Evolutionary conservation across 2,888 invertebrate species (phyloP).

Genomic region (Thera obeliscata): DNA sequence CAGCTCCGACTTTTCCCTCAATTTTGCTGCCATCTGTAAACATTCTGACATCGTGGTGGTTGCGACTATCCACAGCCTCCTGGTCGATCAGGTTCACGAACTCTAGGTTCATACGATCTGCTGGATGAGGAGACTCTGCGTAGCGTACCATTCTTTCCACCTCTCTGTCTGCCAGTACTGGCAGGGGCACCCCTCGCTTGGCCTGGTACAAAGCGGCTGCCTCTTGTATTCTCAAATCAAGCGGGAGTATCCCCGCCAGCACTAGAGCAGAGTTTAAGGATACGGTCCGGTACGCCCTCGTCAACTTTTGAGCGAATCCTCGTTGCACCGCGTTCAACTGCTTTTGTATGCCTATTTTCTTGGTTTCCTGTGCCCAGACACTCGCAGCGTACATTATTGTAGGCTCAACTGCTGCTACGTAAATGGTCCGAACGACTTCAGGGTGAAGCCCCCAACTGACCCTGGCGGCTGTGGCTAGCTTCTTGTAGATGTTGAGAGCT

Average conservation of each 20-base stretch:
- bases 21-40: conserved; percentile 29
- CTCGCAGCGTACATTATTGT: conserved; percentile 7
- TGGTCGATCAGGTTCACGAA: conserved; percentile 20
- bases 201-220: conserved; percentile 2
- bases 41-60: not conserved
- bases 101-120: not conserved
- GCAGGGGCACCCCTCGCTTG: conserved; percentile 3
- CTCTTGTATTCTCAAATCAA: conserved; percentile 24
- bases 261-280: conserved; percentile 18
- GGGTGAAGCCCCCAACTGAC: conserved; percentile 10
- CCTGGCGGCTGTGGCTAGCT: not conserved
- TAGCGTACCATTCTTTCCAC: not conserved
- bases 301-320: conserved; percentile 4
- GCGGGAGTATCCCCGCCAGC: conserved; percentile 23
- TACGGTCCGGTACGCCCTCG: conserved; percentile 4
- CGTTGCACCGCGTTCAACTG: conserved; percentile 3
- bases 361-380: conserved; percentile 2
- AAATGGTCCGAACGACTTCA: conserved; percentile 1
- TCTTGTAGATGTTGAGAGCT: no score
- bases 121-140: conserved; percentile 13
- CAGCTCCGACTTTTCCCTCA: conserved; percentile 22
- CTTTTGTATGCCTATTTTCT: conserved; percentile 7
- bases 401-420: conserved; percentile 7
- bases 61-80: not conserved
- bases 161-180: conserved; percentile 1